A percentile compares a stretch with the other conserved stretches of the same genome.
Evolutionary conservation across 35 echinoderm and acorn worm genomes (phyloP).

Genomic region (Apostichopus japonicus): DNA sequence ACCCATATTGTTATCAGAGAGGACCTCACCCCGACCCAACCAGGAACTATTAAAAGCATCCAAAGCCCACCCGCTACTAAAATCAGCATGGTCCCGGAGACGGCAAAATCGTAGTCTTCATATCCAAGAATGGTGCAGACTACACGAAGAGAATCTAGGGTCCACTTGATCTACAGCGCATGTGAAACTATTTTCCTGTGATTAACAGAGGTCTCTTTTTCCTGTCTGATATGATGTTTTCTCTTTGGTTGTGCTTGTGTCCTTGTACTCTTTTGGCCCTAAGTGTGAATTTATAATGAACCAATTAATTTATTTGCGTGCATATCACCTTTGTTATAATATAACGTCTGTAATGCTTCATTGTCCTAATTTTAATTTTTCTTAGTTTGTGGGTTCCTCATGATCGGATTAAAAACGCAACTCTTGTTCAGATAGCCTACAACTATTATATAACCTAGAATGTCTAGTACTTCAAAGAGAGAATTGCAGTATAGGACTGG

Average conservation of each 20-base stretch:
- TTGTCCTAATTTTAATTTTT: no score
- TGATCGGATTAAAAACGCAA: no score
- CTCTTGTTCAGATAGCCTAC: no score
- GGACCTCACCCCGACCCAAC: not conserved
- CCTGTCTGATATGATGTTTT: not conserved
- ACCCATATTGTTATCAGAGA: not conserved
- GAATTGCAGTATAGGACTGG: no score
- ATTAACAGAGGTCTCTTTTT: constrained; percentile 14
- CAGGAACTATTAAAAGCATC: not conserved
- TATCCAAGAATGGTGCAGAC: not conserved
- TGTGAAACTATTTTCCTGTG: constrained; percentile 1
- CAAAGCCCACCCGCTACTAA: not conserved
- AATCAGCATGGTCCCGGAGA: constrained; percentile 11
- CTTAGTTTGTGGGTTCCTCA: no score
- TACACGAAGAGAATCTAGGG: constrained; percentile 29
- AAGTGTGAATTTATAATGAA: constrained; percentile 13
- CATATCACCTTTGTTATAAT: not conserved
- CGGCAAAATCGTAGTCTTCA: constrained; percentile 6
- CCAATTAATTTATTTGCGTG: constrained; percentile 3
- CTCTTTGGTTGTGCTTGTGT: not conserved
- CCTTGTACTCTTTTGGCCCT: not conserved
- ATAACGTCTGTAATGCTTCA: no score
- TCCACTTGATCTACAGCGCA: not conserved
- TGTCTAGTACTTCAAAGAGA: no score
- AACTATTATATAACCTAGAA: no score